Base-by-base conservation (phyloP, 2,797 vertebrate genomes). In the Sorex maritimensis region DNA sequence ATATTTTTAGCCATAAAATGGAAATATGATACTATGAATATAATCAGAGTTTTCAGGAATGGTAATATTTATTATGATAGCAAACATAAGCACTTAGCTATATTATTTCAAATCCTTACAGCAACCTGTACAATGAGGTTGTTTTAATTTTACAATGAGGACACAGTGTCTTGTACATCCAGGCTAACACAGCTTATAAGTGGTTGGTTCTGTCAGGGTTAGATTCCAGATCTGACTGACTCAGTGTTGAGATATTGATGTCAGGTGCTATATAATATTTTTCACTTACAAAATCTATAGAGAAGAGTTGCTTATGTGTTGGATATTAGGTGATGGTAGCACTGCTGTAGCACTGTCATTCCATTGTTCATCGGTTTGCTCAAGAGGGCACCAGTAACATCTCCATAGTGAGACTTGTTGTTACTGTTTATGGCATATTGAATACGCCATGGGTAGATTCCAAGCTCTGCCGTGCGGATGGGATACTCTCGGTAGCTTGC, bases 201-300 rank as follows among this genome's bases (percentile, higher is more conserved):
- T 80, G 46, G 38, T 58, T 52, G 49, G 21, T 52, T 61, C 28
- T 73, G 24, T 63, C 68, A 34, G 9, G 67, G 21, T 12, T 90
- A 74, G 7, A 21, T 86, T 85, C 61, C 13, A 83, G 19, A 79
- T 75, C 17, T n/a, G 17, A 69, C 21, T 87, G n/a, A 0, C 88
- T 77, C 73, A 84, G n/a, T n/a, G 63, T 77, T 68, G n/a, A 68
- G 17, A 46, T 79, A 69, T 23, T 69, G 30, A 72, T 72, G 2
- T 52, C 81, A 85, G 68, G 44, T 85, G 8, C 7, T 41, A 88
- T 17, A 5, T 58, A 26, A 55, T 69, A 24, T 55, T 34, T 93
- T 78, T 81, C 87, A 41, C 84, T 91, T 85, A 81, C 30, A 83
- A 86, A 92, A 67, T 81, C 86, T 68, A 82, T n/a, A 30, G 12